Evolutionary conservation across 2,113 vertebrate species (phyloP), one percentile per base, ranked within the genome.

Genomic region (Cebidichthys violaceus): DNA sequence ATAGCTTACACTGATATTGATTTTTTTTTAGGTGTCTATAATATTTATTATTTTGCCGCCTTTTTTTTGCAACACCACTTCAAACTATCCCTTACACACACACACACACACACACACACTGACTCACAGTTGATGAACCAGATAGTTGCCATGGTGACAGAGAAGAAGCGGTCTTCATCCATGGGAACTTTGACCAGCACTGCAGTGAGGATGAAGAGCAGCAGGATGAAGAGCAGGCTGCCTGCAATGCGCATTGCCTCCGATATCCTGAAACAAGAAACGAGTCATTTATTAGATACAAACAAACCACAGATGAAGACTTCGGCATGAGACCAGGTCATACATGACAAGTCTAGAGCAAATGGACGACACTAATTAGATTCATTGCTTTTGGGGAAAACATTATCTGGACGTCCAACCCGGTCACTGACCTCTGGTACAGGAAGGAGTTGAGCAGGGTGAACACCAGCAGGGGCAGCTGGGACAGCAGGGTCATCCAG

Each of bases 111-210:
- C 29, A 50, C 18, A 6, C 18, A 31, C 43, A 70, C 29, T 11
- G 17, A 82, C 95, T 96, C 86, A 98, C 97, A 97, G 90, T 97
- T 98, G 85, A 98, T 97, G 93, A 98, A 96, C 96, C 96, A 98
- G 83, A 97, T 95, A 0, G 94, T 97, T 0, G 95, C 94, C 96
- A 98, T 96, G 86, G 96, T 97, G 91, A 98, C 54, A 0, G 95
- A 95, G 81, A 97, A 98, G 90, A 98, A 98, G 52, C 24, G 45
- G 9, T 92, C 93, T 0, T 90, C 79, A 7, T 89, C 89, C 95
- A 97, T 89, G 11, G 91, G 91, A 79, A 97, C 91, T 86, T 95
- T 96, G 81, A 98, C 96, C 70, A 97, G 77, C 8, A 59, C 90
- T 0, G 96, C 95, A 0, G 96, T 97, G 89, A 97, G 72, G 81